Evolutionary conservation across 2,797 vertebrate species (phyloP).

Genomic region (Natrix natrix): DNA sequence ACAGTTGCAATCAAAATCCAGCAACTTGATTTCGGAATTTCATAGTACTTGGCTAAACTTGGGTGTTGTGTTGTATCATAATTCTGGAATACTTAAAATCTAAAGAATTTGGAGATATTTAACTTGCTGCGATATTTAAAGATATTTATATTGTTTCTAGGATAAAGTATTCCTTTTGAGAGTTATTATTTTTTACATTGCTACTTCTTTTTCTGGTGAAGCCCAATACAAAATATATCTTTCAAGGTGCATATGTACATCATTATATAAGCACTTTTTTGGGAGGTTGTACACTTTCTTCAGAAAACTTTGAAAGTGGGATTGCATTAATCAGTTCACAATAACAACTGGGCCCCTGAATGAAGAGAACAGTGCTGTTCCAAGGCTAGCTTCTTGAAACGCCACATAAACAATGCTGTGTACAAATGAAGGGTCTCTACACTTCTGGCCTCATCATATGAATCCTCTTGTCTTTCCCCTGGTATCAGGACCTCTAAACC

Average conservation of each 20-base stretch:
- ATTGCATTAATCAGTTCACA: background rate
- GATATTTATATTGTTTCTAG: background rate
- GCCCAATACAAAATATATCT: background rate
- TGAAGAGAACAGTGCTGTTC: background rate
- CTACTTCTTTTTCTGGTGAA: background rate
- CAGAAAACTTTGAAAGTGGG: background rate
- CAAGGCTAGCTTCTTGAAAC: background rate
- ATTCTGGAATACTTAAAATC: background rate
- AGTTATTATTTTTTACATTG: background rate
- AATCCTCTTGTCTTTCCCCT: background rate
- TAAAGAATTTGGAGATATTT: background rate
- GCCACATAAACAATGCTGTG: fast-evolving
- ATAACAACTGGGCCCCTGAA: background rate
- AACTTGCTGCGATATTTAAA: background rate
- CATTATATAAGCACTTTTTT: fast-evolving
- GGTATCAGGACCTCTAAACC: background rate
- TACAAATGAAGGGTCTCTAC: fast-evolving
- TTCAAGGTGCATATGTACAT: fast-evolving
- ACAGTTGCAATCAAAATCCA: background rate
- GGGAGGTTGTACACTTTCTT: fast-evolving
- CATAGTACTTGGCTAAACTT: background rate
- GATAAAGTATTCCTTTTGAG: background rate
- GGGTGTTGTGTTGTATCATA: background rate
- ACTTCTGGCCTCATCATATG: fast-evolving
- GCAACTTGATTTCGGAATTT: background rate